Evolutionary conservation across 2,113 vertebrate genomes (phyloP), one percentile per base, ranked within the genome.

Genomic region (Hippocampus abdominalis): DNA sequence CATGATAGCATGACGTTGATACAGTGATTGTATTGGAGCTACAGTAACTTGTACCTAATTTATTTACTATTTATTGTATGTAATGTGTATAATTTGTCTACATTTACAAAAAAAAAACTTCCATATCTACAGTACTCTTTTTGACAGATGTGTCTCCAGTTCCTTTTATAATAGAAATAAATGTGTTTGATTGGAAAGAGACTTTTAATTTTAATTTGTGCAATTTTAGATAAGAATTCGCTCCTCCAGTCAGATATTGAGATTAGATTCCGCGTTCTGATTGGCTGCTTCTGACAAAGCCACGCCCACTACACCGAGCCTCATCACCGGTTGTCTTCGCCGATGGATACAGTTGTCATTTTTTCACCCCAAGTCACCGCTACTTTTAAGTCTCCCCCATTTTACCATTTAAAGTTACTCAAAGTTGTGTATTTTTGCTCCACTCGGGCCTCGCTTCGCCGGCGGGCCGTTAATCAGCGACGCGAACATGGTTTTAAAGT

Each of bases 401-500:
- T 61, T 36, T 20, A 11, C 15, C 62, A 25, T 64, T 16, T 23
- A 25, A 73, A 74, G 10, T 72, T 9, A 23, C 48, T 74, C 39
- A 18, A 36, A 77, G 49, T 56, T 56, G 11, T 16, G 7, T 23
- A 23, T 56, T 23, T 1, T 56, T 8, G 32, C 20, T 21, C 8
- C 32, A 16, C 39, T 39, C 21, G 66, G 3, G 32, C 27, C 16
- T 32, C 16, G 57, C 15, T 18, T 60, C 57, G 32, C 7, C 15
- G 0, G 3, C 21, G 5, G 20, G 27, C 39, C n/a, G 32, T 49
- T 2, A 1, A 9, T 10, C 62, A 54, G 27, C 53, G 23, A 29
- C 23, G 2, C 29, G 10, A 49, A 66, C 21, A 90, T 90, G 89
- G 89, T 90, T 54, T 53, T 89, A 39, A 88, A 90, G 84, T 88